A percentile compares a stretch with the other conserved stretches of the same genome.
These are phyloP conservation scores for Vicugna pacos DNA, from an alignment of 2,113 vertebrate genomes.

Conservation along the genomic window DNA sequence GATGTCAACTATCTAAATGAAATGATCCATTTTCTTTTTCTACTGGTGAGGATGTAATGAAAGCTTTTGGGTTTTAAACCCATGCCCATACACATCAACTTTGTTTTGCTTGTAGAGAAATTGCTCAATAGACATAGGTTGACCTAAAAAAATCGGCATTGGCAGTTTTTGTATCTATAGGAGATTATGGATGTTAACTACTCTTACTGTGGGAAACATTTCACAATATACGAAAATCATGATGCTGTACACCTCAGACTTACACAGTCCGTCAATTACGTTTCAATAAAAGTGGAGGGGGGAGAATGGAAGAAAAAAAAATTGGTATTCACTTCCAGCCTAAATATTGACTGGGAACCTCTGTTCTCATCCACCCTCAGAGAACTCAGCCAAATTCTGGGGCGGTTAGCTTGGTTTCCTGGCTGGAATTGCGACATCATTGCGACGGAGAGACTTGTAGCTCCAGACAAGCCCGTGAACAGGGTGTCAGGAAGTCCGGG, in stretches of 20 bases:
- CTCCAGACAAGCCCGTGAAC: background rate
- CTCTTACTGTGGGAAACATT: background rate
- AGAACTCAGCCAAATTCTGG: conserved; percentile 21
- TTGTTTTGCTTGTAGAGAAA: background rate
- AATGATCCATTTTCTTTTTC: background rate
- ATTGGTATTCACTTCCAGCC: background rate
- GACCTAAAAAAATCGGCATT: background rate
- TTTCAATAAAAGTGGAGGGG: background rate
- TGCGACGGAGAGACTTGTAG: background rate
- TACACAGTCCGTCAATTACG: background rate
- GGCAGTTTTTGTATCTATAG: rapidly evolving
- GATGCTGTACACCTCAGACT: background rate
- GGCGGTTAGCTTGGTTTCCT: conserved; percentile 48
- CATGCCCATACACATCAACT: rapidly evolving
- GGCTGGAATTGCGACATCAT: conserved; percentile 52
- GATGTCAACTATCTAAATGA: background rate
- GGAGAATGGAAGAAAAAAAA: background rate
- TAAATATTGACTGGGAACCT: background rate
- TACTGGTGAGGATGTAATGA: background rate
- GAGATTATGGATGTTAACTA: background rate
- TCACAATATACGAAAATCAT: background rate
- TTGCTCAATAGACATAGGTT: background rate
- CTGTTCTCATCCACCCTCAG: background rate
- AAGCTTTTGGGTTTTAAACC: background rate
- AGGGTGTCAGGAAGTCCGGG: conserved; percentile 45